Evolutionary conservation across 2,797 vertebrate species (phyloP).

Genomic region (Bradypodion ventrale): DNA sequence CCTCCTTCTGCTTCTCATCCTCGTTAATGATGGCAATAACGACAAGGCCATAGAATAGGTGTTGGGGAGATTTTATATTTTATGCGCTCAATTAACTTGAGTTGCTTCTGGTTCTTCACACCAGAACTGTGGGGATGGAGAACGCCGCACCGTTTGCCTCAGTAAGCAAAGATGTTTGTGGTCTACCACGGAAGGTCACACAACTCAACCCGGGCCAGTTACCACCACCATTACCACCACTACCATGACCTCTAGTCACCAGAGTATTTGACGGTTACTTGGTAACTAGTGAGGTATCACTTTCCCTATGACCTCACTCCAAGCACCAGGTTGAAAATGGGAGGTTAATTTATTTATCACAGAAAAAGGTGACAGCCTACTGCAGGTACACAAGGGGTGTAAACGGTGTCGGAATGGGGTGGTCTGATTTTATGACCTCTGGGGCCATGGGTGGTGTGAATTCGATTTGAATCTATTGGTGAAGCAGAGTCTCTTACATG

Average conservation of each 20-base stretch:
- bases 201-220: neutral
- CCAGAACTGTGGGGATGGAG: too few species aligned
- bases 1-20: neutral
- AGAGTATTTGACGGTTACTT: conserved; percentile 13
- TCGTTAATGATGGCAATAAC: too few species aligned
- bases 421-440: neutral
- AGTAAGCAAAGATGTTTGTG: neutral
- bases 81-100: too few species aligned
- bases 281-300: conserved; percentile 29
- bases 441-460: neutral
- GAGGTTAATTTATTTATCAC: conserved; percentile 15
- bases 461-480: neutral
- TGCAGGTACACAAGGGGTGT: conserved; percentile 17
- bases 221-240: too few species aligned
- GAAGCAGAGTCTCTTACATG: neutral
- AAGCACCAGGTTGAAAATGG: conserved; percentile 34
- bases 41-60: too few species aligned
- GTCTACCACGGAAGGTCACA: neutral
- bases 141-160: neutral
- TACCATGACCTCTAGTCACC: too few species aligned
- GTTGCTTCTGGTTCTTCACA: too few species aligned
- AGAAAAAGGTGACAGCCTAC: conserved; percentile 12
- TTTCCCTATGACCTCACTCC: conserved; percentile 27
- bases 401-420: neutral
- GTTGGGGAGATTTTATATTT: too few species aligned